Evolutionary conservation across 2,797 vertebrate genomes (phyloP).

Genomic region (Spea hammondii): DNA sequence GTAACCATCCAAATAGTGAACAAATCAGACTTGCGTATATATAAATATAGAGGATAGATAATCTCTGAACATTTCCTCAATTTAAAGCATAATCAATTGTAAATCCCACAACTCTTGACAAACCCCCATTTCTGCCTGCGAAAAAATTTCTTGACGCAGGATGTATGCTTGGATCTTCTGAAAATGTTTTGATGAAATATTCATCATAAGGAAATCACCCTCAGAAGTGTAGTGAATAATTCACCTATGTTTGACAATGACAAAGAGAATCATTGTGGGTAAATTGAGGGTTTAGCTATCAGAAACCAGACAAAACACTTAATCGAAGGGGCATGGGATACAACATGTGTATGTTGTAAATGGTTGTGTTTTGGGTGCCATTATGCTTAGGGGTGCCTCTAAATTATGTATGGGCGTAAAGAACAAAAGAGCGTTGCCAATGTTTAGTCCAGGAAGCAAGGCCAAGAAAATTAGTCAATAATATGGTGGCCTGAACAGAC

Average conservation of each 20-base stretch:
- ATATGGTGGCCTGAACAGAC: too few species aligned
- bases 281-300: not conserved
- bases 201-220: not conserved
- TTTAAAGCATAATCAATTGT: not conserved
- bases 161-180: not conserved
- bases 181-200: constrained; percentile 15
- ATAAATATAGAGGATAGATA: not conserved
- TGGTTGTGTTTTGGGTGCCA: too few species aligned
- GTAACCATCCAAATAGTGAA: too few species aligned
- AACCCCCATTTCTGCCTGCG: not conserved
- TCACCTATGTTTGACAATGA: constrained; percentile 4
- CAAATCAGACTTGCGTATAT: too few species aligned
- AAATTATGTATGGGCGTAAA: too few species aligned
- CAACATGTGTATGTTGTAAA: not conserved
- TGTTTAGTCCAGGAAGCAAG: too few species aligned
- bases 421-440: too few species aligned
- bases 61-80: not conserved
- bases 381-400: too few species aligned
- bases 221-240: not conserved
- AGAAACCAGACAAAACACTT: not conserved
- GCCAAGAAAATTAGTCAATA: too few species aligned
- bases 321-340: too few species aligned
- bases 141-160: not conserved
- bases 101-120: not conserved
- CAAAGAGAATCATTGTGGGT: not conserved